Evolutionary conservation across 2,797 vertebrate species (phyloP).

Genomic region (Microtus agrestis): DNA sequence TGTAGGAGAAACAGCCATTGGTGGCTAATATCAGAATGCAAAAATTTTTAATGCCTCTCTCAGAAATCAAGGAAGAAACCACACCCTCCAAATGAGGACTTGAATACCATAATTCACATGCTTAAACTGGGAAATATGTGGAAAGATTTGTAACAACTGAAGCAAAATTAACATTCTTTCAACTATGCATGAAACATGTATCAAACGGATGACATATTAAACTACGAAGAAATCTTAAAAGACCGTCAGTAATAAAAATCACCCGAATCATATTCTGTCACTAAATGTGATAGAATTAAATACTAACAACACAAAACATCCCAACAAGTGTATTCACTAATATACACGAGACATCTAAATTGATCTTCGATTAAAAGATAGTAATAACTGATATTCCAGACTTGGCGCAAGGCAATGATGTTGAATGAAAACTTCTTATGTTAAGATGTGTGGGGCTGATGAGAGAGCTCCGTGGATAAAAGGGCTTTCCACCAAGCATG

Average conservation of each 20-base stretch:
- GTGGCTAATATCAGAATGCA: conserved; percentile 16
- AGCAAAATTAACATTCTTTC: conserved; percentile 60
- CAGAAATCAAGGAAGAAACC: conserved; percentile 35
- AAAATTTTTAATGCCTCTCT: conserved; percentile 33
- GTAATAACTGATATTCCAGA: conserved; percentile 39
- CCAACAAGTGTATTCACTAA: conserved; percentile 40
- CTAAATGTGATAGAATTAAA: conserved; percentile 39
- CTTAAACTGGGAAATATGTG: conserved; percentile 54
- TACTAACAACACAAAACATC: conserved; percentile 42
- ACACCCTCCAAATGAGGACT: not conserved
- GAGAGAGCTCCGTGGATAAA: not conserved
- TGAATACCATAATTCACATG: conserved; percentile 41
- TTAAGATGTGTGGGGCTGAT: not conserved
- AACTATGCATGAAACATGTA: not conserved
- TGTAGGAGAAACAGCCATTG: conserved; percentile 9
- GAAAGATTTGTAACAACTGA: conserved; percentile 55
- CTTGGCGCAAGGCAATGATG: not conserved
- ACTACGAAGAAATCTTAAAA: conserved; percentile 39
- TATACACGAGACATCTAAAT: conserved; percentile 38
- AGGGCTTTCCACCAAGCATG: not conserved
- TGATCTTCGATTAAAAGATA: conserved; percentile 45
- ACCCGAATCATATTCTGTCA: not conserved
- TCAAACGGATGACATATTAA: not conserved
- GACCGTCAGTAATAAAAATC: conserved; percentile 30
- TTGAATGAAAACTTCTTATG: not conserved